Conservation (phyloP, 1,140 invertebrate genomes). For the Bactericera cockerelli region DNA sequence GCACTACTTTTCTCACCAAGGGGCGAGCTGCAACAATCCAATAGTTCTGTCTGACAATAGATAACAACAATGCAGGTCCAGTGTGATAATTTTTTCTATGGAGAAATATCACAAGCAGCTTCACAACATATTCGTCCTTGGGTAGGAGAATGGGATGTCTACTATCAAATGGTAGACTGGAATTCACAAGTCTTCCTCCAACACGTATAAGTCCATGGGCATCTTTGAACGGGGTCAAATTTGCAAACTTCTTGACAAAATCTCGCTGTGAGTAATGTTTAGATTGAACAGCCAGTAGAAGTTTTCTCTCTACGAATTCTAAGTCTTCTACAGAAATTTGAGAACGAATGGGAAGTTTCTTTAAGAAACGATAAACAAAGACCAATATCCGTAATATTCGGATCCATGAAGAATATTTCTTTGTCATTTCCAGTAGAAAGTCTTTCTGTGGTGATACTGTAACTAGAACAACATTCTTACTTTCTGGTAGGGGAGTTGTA, state of each 20-base stretch:
- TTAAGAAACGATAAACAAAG: too few relatives aligned
- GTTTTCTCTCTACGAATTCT: too few relatives aligned
- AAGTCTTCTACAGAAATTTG: too few relatives aligned
- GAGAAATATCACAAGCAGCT: not conserved
- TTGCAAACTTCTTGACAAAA: too few relatives aligned
- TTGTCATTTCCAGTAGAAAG: too few relatives aligned
- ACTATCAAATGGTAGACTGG: not conserved
- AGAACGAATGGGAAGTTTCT: too few relatives aligned
- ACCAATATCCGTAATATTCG: too few relatives aligned
- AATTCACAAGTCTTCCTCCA: not conserved
- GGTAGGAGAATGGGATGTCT: not conserved
- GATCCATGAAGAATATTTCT: too few relatives aligned
- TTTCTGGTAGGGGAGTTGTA: not conserved
- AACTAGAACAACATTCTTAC: not conserved
- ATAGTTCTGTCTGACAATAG: not conserved
- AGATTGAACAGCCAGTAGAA: too few relatives aligned
- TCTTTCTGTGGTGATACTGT: not conserved
- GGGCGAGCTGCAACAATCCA: not conserved
- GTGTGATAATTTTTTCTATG: not conserved
- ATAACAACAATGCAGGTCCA: not conserved
- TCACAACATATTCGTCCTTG: not conserved
- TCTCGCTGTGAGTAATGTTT: too few relatives aligned
- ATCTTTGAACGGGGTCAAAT: not conserved
- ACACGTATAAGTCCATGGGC: not conserved
- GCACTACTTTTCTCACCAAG: too few relatives aligned